phyloP scores from a whole-genome alignment of 1,140 invertebrate genomes.

The Thereuonema tuberculata region DNA sequence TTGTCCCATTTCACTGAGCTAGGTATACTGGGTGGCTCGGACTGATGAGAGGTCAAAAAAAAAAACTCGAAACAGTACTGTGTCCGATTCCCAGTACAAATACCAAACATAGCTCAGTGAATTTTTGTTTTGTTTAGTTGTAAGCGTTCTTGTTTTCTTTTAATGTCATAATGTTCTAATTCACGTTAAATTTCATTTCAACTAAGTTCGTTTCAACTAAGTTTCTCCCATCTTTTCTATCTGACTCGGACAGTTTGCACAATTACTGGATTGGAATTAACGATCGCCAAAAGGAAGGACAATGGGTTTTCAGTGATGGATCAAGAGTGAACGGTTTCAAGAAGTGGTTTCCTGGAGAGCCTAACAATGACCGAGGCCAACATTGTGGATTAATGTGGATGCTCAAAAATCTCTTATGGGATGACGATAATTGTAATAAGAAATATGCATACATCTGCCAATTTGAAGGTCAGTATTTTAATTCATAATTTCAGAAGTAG shows the following conservation, averaged over 20 bases:
- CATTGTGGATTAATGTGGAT: not conserved
- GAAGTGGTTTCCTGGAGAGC: not conserved
- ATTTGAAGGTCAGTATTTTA: not conserved
- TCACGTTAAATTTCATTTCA: too few species aligned
- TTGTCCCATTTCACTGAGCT: too few species aligned
- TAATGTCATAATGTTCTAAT: too few species aligned
- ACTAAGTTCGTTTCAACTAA: not conserved
- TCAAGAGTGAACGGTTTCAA: not conserved
- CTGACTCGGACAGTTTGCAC: not conserved
- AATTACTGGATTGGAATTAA: slow-evolving; percentile 5
- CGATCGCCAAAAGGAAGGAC: not conserved
- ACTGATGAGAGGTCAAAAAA: too few species aligned
- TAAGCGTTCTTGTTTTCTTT: too few species aligned
- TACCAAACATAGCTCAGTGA: too few species aligned
- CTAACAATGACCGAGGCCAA: not conserved
- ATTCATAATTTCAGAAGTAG: too few species aligned
- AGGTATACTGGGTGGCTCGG: too few species aligned
- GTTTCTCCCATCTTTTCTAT: not conserved
- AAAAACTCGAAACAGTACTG: too few species aligned
- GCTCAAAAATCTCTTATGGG: slow-evolving; percentile 1
- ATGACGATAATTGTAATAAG: slow-evolving; percentile 1
- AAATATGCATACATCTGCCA: not conserved
- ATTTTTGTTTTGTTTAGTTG: too few species aligned
- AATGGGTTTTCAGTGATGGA: not conserved
- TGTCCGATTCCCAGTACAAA: too few species aligned